phyloP scores from a whole-genome alignment of 2,113 vertebrate genomes.

The Salvelinus namaycush region DNA sequence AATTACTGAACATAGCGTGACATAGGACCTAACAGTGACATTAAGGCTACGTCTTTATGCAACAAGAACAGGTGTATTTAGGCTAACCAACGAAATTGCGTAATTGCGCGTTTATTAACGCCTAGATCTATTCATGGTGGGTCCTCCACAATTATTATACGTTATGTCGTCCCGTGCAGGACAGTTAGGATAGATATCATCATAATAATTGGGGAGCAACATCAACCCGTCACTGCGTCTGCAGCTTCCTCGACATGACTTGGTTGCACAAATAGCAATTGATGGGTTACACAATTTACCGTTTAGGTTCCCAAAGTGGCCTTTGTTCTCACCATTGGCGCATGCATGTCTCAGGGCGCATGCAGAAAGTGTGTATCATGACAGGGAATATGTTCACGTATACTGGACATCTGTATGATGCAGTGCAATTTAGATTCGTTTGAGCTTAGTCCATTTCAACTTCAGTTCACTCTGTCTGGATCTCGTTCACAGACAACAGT shows the following conservation, averaged over 20 bases:
- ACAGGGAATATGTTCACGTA: not conserved
- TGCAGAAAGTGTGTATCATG: not conserved
- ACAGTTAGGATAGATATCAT: no score
- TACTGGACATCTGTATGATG: not conserved
- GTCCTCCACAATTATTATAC: not conserved
- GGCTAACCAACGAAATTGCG: not conserved
- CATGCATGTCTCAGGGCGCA: not conserved
- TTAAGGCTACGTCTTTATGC: not conserved
- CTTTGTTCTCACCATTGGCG: not conserved
- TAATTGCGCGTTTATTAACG: not conserved
- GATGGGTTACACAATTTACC: not conserved
- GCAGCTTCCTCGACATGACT: constrained; percentile 3
- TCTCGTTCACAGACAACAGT: not conserved
- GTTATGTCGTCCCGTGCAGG: not conserved
- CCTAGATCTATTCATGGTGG: not conserved
- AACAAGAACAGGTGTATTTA: not conserved
- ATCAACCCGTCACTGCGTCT: not conserved
- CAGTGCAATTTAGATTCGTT: no score
- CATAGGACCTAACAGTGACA: no score
- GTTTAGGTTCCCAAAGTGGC: not conserved
- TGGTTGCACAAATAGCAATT: constrained; percentile 1
- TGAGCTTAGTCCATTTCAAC: not conserved
- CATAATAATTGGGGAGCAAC: not conserved
- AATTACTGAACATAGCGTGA: no score
- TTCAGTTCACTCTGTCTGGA: not conserved